Conservation (phyloP, 2,797 vertebrate species). For the Sebastes jordani region DNA sequence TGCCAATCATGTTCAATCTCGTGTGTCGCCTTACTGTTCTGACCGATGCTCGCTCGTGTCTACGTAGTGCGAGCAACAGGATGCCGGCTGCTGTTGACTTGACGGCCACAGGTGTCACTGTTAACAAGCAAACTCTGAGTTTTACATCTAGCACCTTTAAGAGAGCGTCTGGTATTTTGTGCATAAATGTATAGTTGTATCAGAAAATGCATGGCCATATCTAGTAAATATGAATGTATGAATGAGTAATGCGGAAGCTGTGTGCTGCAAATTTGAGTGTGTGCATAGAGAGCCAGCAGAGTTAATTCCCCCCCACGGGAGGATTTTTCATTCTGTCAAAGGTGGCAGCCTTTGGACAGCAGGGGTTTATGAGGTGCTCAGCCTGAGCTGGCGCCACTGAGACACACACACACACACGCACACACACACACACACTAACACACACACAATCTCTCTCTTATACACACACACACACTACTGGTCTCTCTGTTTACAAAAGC, state of each 20-base stretch:
- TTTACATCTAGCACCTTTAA: no score
- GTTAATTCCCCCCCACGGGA: slow-evolving; percentile 49
- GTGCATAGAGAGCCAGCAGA: slow-evolving; percentile 30
- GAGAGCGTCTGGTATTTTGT: not conserved
- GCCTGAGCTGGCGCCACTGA: slow-evolving; percentile 83
- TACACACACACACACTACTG: slow-evolving; percentile 30
- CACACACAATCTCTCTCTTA: no score
- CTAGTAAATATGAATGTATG: slow-evolving; percentile 21
- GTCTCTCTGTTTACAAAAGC: slow-evolving; percentile 42
- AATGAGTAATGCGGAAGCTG: slow-evolving; percentile 39
- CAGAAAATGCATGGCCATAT: slow-evolving; percentile 2
- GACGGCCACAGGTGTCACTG: no score
- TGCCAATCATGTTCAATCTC: no score
- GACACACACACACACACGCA: slow-evolving; percentile 59
- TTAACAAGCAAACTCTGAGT: no score
- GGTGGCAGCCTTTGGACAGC: slow-evolving; percentile 74
- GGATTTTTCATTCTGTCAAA: slow-evolving; percentile 68
- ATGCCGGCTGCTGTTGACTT: no score
- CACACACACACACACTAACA: slow-evolving; percentile 13
- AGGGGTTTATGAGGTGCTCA: slow-evolving; percentile 82
- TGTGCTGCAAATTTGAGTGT: slow-evolving; percentile 39
- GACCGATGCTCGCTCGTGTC: no score
- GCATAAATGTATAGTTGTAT: not conserved
- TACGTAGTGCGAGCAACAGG: no score
- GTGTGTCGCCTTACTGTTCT: no score